These are phyloP conservation scores for Zapus hudsonius DNA, from an alignment of 2,113 vertebrate species.

Conservation along the genomic window DNA sequence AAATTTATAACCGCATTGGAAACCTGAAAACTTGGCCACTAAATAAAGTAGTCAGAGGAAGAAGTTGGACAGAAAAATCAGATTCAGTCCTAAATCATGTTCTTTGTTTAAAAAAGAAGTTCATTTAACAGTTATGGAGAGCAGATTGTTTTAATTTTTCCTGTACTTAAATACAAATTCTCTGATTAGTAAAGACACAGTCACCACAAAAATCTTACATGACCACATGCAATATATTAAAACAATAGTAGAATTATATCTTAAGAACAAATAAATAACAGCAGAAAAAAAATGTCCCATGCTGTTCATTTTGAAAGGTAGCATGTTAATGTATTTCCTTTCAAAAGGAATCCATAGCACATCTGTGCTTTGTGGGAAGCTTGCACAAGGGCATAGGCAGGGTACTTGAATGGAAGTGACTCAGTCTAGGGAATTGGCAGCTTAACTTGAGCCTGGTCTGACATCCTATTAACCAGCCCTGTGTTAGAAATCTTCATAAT, in stretches of 20 bases:
- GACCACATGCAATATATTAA: neutral
- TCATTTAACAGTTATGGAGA: neutral
- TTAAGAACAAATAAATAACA: neutral
- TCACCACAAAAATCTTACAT: neutral
- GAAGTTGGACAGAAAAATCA: neutral
- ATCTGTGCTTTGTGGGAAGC: fast-evolving
- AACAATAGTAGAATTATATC: neutral
- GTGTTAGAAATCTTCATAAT: neutral
- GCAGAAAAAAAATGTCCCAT: neutral
- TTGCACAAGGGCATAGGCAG: neutral
- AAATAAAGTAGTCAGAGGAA: neutral
- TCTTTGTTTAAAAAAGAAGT: neutral
- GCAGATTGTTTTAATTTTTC: neutral
- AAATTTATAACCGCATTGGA: neutral
- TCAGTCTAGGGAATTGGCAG: neutral
- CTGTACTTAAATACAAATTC: neutral
- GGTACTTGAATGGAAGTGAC: neutral
- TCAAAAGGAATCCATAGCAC: neutral
- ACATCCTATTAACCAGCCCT: neutral
- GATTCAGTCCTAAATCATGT: neutral
- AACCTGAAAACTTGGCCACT: neutral
- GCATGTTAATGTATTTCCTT: neutral
- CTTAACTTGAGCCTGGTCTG: too few relatives aligned
- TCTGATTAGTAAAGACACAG: neutral
- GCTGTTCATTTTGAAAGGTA: neutral